A percentile compares a stretch with the other conserved stretches of the same genome.
These are phyloP conservation scores for Spatula clypeata DNA, from an alignment of 2,797 vertebrate genomes.

Conservation along the genomic window DNA sequence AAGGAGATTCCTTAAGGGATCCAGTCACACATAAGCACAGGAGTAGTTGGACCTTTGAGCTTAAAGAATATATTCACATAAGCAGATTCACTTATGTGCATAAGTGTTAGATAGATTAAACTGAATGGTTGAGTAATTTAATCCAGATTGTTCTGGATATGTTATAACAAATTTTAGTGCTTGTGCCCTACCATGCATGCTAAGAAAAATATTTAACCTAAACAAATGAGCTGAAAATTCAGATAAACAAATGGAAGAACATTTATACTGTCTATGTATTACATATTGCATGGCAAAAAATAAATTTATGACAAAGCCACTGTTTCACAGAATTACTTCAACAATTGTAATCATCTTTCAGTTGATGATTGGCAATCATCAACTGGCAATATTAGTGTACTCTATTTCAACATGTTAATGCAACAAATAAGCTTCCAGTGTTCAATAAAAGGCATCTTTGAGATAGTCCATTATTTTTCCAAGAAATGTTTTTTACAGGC, in stretches of 20 bases:
- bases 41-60: background rate
- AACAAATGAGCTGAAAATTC: background rate
- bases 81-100: background rate
- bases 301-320: background rate
- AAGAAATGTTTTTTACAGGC: background rate
- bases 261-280: background rate
- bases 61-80: background rate
- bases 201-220: background rate
- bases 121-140: background rate
- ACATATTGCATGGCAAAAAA: background rate
- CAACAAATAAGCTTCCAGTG: background rate
- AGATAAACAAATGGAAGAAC: background rate
- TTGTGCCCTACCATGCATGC: background rate
- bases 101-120: background rate
- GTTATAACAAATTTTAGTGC: background rate
- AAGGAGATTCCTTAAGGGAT: background rate
- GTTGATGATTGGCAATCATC: background rate
- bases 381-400: background rate
- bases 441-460: background rate
- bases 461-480: background rate
- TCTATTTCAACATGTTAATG: background rate
- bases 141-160: background rate
- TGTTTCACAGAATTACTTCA: background rate
- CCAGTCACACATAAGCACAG: too few species aligned
- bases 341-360: background rate